Conservation (phyloP, 2,888 invertebrate genomes). For the Baronia brevicornis region DNA sequence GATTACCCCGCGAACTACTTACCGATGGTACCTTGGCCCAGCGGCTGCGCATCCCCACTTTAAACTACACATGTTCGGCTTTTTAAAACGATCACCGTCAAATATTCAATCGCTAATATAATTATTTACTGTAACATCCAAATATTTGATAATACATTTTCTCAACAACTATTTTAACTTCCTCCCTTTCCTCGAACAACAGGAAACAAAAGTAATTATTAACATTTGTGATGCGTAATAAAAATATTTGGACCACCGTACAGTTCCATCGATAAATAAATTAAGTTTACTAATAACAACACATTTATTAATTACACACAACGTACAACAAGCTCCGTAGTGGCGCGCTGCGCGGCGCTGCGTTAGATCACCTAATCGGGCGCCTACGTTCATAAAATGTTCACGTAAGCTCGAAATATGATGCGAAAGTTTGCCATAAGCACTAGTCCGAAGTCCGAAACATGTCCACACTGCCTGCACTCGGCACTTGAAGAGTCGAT, state of each 20-base stretch:
- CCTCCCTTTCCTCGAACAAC: too few species aligned
- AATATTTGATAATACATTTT: too few species aligned
- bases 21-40: too few species aligned
- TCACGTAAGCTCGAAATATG: conserved; percentile 7
- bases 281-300: conserved; percentile 1
- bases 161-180: too few species aligned
- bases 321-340: neutral
- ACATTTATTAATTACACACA: too few species aligned
- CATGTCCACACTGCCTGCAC: neutral
- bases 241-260: too few species aligned
- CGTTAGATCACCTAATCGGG: conserved; percentile 48
- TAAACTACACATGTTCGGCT: conserved; percentile 1
- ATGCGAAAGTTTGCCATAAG: too few species aligned
- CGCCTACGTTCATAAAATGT: conserved; percentile 42
- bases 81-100: conserved; percentile 1
- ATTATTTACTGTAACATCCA: conserved; percentile 6
- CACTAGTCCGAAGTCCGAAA: too few species aligned
- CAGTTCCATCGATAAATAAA: conserved; percentile 2
- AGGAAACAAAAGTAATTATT: too few species aligned
- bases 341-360: conserved; percentile 5
- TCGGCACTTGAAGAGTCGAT: too few species aligned
- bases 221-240: too few species aligned
- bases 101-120: conserved; percentile 9
- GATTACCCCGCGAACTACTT: conserved; percentile 38
- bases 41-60: too few species aligned